Evolutionary conservation across 2,888 invertebrate species (phyloP), one percentile per base, ranked within the genome.

Genomic region (Pristionchus arcanus): DNA sequence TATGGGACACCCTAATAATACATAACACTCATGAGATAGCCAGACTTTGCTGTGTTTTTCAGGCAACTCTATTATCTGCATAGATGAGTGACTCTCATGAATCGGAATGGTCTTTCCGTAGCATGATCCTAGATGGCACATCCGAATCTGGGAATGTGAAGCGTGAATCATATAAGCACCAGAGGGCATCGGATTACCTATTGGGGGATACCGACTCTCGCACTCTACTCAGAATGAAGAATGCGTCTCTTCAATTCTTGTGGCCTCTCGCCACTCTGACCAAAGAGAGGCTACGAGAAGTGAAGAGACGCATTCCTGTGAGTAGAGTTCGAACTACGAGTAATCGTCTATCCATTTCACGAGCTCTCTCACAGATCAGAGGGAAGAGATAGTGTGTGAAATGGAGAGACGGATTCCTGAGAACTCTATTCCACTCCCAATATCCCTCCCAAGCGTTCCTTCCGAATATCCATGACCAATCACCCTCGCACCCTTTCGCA

Each of bases 401-500:
- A 19, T 19, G 59, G 19, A 59, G 59, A 59, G 59, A 59, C n/a
- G n/a, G n/a, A n/a, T n/a, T 42, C 42, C 42, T 49, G 42, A 49
- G 11, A 49, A 13, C 42, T 13, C 42, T 49, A 21, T 7, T 63
- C 63, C 42, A 16, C 31, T 15, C 15, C 71, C 31, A 15, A 34
- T 71, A 1, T 13, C 15, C 74, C 71, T 37, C 19, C 74, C 19
- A 16, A 16, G 34, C 19, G 37, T 77, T 42, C 77, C 42, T 37
- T 31, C 77, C 77, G 37, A 77, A 77, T n/a, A n/a, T 25, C 13
- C 42, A 42, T 77, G 42, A 25, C 77, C 77, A 77, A 77, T 77
- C 31, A 31, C 77, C n/a, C n/a, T 49, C 42, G 42, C 42, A 49
- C 42, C 77, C 42, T 77, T 77, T 77, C 77, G 11, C 77, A 77